Base-by-base conservation (phyloP, 1,140 invertebrate species). In the Polyergus mexicanus region DNA sequence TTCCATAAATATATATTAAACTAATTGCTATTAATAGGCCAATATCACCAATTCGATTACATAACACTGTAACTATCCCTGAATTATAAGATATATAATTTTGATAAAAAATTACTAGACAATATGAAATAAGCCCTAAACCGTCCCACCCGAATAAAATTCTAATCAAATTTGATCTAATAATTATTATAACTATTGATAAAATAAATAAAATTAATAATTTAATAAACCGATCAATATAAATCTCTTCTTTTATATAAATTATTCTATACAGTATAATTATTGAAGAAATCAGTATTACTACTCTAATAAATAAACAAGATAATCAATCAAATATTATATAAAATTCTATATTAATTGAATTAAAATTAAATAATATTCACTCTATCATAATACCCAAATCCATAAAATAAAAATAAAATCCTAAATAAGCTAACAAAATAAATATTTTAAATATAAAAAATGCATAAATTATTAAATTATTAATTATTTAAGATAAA, bases 61-160 rank as follows among this genome's bases (percentile, higher is more conserved):
- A 95, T 92, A 97, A 92, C 88, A 95, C 94, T 16, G 96, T 97
- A 89, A 97, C 93, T 94, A 97, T 96, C 0, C 96, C 96, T 16
- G 96, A 96, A 95, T 96, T 96, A 95, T 94, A 96, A 58, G 8
- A 2, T 32, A 32, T 1, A 25, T 28, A 80, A 68, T 80, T 66
- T 0, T 80, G 62, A 56, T 80, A 96, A 96, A 95, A 97, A 96
- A 96, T 96, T 60, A 97, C 95, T 95, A 97, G 96, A 95, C 95
- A 96, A 96, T 96, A 97, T 91, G 96, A 97, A 91, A 96, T 94
- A 90, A 80, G 96, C 0, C 96, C 96, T 93, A 97, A 95, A 0
- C 96, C 96, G 96, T 97, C 97, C 88, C 96, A 97, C 0, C 97
- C 96, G 92, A 97, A 95, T 93, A 97, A 95, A 96, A 97, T 96